phyloP scores from a whole-genome alignment of 2,888 invertebrate species.

The Himalopsyche japonica region DNA sequence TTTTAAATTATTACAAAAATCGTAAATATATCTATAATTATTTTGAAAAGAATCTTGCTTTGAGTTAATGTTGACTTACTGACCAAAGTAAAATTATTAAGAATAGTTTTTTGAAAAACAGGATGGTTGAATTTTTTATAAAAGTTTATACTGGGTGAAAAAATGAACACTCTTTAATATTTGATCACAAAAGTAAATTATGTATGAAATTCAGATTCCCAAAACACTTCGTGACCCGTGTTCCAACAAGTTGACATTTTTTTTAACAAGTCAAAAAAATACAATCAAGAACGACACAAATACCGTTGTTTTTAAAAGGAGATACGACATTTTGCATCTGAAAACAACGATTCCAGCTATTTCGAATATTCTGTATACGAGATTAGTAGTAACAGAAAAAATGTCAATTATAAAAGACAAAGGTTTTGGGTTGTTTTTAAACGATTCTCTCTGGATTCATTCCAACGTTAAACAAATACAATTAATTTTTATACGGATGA shows the following conservation, averaged over 20 bases:
- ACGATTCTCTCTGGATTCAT: conserved; percentile 17
- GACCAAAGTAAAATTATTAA: too few species aligned
- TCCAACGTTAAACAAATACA: not conserved
- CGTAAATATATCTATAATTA: too few species aligned
- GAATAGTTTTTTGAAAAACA: too few species aligned
- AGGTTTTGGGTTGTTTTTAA: conserved; percentile 40
- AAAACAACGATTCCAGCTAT: conserved; percentile 9
- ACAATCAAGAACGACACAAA: conserved; percentile 16
- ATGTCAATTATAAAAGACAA: conserved; percentile 41
- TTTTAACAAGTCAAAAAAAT: conserved; percentile 25
- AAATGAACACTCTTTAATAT: not conserved
- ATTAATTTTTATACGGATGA: not conserved
- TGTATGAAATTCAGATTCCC: not conserved
- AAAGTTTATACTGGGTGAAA: too few species aligned
- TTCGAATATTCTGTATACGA: conserved; percentile 34
- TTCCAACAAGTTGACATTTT: conserved; percentile 38
- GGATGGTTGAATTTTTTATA: too few species aligned
- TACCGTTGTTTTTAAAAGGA: not conserved
- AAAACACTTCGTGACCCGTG: conserved; percentile 39
- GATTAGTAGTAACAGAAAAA: conserved; percentile 40
- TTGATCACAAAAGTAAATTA: not conserved
- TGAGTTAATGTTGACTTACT: too few species aligned
- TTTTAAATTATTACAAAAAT: too few species aligned
- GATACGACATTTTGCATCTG: conserved; percentile 2
- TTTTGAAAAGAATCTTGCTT: too few species aligned